Percentiles rank a stretch among this genome's conserved stretches.
Evolutionary conservation across 2,113 vertebrate genomes (phyloP).

Genomic region (Ginglymostoma cirratum): DNA sequence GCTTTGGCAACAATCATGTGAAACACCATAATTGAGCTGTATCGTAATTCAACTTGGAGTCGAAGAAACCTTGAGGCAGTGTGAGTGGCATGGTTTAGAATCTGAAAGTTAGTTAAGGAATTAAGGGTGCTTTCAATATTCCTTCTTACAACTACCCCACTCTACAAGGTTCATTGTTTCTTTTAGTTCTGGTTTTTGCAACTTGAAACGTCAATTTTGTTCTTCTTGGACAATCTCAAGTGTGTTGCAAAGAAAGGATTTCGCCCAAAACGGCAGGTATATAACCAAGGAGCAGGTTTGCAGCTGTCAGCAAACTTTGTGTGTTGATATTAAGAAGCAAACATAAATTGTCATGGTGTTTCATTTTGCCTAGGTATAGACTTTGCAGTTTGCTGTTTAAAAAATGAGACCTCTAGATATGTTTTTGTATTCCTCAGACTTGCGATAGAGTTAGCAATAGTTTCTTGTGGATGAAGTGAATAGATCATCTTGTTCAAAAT

Average conservation of each 20-base stretch:
- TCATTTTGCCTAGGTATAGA: not conserved
- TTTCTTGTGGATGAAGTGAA: not conserved
- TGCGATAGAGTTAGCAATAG: no score
- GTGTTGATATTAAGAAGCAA: not conserved
- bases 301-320: not conserved
- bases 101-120: not conserved
- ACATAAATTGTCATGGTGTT: not conserved
- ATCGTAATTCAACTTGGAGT: not conserved
- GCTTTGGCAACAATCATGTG: not conserved
- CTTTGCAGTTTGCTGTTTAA: not conserved
- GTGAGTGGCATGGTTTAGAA: not conserved
- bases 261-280: not conserved
- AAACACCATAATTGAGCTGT: not conserved
- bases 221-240: no score
- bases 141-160: not conserved
- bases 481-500: not conserved
- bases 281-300: not conserved
- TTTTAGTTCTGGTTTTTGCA: not conserved
- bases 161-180: not conserved
- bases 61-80: not conserved
- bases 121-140: not conserved
- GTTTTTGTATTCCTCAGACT: no score
- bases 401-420: not conserved
- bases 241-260: not conserved
- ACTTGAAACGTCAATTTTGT: no score